Base-by-base conservation (phyloP, 2,888 invertebrate species). In the Shargacucullia verbasci region DNA sequence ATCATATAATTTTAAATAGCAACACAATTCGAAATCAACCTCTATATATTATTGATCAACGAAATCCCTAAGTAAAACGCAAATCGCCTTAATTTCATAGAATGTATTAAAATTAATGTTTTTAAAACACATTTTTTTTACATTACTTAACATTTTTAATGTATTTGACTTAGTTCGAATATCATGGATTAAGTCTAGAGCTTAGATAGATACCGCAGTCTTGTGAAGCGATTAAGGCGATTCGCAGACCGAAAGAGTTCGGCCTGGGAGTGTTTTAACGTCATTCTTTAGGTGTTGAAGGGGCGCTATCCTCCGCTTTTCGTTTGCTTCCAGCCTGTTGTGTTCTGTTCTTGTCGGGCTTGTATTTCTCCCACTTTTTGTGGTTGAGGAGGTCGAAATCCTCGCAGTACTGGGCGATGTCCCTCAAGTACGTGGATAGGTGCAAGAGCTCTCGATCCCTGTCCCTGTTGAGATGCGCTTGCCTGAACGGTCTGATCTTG, bases 331-430 rank as follows among this genome's bases (percentile, higher is more conserved):
- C 91, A 0, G 88, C 89, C 3, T 90, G 87, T 8, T 86, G 88
- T 0, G 67, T 73, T 54, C 73, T 57, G 13, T 82, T 85, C 57
- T 84, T 92, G 14, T 93, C 92, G 0, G 95, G 95, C 79, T 95
- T 95, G 66, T 96, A 97, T 80, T 96, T 96, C 87, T 99, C 98
- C 99, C 99, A 99, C 79, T 98, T 96, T 78, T 96, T 96, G 86
- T 99, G 99, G 82, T 99, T 98, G 0, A 99, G 93, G 1, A 94
- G 92, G 50, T 97, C 96, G 75, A 99, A 98, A 83, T 99, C 98
- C 15, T 97, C 96, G 72, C 96, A 96, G 61, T 97, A 88, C 50
- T 95, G 90, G 0, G 98, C 97, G 69, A 99, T 98, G 67, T 97
- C 96, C 71, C 96, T 96, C 50, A 99, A 93, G 88, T 99, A 98